These are phyloP conservation scores for Mythimna albipuncta DNA, from an alignment of 2,888 invertebrate species.

Conservation along the genomic window DNA sequence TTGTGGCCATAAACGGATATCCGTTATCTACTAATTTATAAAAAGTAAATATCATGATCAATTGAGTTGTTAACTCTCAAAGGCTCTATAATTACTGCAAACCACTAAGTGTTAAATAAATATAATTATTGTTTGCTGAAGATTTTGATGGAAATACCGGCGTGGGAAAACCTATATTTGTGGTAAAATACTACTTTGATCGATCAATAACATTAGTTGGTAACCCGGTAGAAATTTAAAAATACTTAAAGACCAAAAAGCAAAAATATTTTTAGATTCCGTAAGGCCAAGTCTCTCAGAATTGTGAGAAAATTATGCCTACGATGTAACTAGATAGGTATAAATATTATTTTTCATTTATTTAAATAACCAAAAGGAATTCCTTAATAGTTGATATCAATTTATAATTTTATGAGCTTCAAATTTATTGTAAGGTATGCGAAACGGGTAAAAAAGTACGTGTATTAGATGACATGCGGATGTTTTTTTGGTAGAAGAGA, in stretches of 20 bases:
- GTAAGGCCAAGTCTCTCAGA: background rate
- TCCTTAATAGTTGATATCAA: conserved; percentile 31
- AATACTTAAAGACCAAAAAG: background rate
- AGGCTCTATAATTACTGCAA: conserved; percentile 33
- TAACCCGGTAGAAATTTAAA: background rate
- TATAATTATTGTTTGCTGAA: conserved; percentile 22
- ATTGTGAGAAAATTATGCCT: conserved; percentile 2
- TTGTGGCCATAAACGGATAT: background rate
- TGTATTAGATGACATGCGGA: conserved; percentile 28
- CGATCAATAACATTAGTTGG: background rate
- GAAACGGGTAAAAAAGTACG: conserved; percentile 37
- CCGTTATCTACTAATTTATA: background rate
- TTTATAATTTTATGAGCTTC: conserved; percentile 41
- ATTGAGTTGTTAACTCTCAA: conserved; percentile 6
- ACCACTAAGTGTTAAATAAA: conserved; percentile 37
- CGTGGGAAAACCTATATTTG: conserved; percentile 50
- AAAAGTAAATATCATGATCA: conserved; percentile 1
- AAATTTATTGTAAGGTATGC: conserved; percentile 36
- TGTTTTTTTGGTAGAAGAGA: background rate
- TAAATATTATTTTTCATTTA: conserved; percentile 14
- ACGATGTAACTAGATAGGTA: conserved; percentile 9
- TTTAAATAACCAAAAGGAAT: conserved; percentile 32
- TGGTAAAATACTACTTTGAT: conserved; percentile 32
- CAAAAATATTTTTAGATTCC: background rate
- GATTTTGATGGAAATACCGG: conserved; percentile 50